Evolutionary conservation across 2,888 invertebrate genomes (phyloP).

Genomic region (Charanyca ferruginea): DNA sequence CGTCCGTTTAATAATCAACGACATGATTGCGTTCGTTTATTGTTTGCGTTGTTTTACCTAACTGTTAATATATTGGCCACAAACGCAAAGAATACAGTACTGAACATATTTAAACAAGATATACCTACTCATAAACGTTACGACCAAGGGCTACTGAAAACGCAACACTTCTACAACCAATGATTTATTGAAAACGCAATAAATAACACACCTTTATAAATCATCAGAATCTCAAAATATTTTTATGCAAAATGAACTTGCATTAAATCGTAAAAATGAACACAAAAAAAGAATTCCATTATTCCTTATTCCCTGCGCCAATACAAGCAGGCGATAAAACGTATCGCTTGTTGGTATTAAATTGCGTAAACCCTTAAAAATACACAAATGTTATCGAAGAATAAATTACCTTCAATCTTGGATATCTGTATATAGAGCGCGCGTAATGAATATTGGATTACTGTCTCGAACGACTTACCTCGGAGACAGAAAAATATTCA

Average conservation of each 20-base stretch:
- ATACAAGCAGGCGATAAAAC: constrained; percentile 54
- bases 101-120: constrained; percentile 15
- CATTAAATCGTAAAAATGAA: constrained; percentile 54
- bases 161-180: constrained; percentile 18
- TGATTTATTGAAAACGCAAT: constrained; percentile 54
- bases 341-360: constrained; percentile 57
- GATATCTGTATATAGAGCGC: constrained; percentile 28
- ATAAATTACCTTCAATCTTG: constrained; percentile 57
- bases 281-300: constrained; percentile 57
- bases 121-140: constrained; percentile 16
- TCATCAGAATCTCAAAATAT: constrained; percentile 54
- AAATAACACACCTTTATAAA: constrained; percentile 48
- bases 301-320: constrained; percentile 43
- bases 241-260: constrained; percentile 48
- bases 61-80: constrained; percentile 69
- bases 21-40: constrained; percentile 68
- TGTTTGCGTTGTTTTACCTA: too few species aligned
- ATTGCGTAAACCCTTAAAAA: constrained; percentile 55
- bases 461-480: constrained; percentile 14
- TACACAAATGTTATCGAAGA: constrained; percentile 41
- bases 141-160: constrained; percentile 37
- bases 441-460: constrained; percentile 52
- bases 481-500: constrained; percentile 29
- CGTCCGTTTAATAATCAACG: constrained; percentile 69
- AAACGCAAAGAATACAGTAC: constrained; percentile 54